A percentile compares a stretch with the other conserved stretches of the same genome.
Evolutionary conservation across 2,797 vertebrate genomes (phyloP).

Genomic region (Chelidonichthys spinosus): DNA sequence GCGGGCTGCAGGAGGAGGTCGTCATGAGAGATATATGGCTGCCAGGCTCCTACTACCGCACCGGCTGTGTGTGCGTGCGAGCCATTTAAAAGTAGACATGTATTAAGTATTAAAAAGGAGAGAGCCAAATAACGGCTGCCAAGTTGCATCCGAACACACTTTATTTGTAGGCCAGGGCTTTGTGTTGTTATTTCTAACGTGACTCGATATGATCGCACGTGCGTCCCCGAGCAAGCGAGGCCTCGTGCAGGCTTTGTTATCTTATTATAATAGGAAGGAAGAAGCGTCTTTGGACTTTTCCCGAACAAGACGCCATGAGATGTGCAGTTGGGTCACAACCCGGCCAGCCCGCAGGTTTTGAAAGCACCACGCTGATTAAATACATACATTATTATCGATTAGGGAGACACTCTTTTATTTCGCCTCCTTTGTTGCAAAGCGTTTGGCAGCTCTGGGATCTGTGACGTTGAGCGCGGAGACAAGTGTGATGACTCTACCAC

Average conservation of each 20-base stretch:
- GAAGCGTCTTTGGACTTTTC: no score
- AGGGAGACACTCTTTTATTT: neutral
- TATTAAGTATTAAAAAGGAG: conserved; percentile 75
- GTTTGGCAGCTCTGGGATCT: neutral
- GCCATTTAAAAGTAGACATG: conserved; percentile 71
- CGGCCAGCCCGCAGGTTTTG: neutral
- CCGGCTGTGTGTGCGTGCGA: conserved; percentile 21
- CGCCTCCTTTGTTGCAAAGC: neutral
- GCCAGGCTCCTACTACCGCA: conserved; percentile 63
- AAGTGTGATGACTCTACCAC: conserved; percentile 16
- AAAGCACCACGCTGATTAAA: neutral
- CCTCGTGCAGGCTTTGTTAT: no score
- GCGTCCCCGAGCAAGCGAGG: no score
- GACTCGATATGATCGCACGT: no score
- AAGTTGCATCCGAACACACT: conserved; percentile 33
- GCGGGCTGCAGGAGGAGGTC: conserved; percentile 72
- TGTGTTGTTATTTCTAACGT: no score
- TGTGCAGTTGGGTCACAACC: neutral
- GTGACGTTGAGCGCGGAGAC: neutral
- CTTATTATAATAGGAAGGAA: no score
- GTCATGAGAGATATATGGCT: conserved; percentile 82
- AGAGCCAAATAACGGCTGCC: conserved; percentile 67
- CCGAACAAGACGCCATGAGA: no score
- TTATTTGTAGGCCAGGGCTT: conserved; percentile 9
- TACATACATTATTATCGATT: neutral